Evolutionary conservation across 2,113 vertebrate genomes (phyloP).

Genomic region (Pongo pygmaeus): DNA sequence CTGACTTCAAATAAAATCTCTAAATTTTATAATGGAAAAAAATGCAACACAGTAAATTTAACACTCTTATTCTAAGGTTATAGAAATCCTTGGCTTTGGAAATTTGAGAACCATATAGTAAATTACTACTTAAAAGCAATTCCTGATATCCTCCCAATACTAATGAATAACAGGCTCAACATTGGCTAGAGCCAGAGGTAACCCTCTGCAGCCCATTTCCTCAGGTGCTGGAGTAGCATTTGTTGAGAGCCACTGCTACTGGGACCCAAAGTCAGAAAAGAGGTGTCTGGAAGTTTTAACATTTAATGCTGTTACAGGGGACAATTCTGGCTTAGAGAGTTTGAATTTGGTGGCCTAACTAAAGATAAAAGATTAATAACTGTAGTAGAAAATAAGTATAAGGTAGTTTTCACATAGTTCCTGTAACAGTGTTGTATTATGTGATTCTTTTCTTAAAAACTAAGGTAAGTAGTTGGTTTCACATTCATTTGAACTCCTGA

Average conservation of each 20-base stretch:
- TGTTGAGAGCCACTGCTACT: not conserved
- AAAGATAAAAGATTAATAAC: slow-evolving; percentile 7
- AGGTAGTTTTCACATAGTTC: not conserved
- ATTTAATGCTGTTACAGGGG: not conserved
- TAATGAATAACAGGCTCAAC: slow-evolving; percentile 25
- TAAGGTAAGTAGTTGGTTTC: slow-evolving; percentile 17
- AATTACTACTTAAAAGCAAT: slow-evolving; percentile 63
- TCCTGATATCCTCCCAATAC: slow-evolving; percentile 26
- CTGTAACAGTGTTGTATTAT: not conserved
- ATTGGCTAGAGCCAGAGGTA: not conserved
- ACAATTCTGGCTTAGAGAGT: not conserved
- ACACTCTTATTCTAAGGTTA: not conserved
- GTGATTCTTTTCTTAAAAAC: not conserved
- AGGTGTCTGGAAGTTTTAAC: not conserved
- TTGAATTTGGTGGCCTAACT: slow-evolving; percentile 10
- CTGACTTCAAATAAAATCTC: slow-evolving; percentile 37
- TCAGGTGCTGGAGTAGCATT: not conserved
- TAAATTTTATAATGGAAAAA: slow-evolving; percentile 36
- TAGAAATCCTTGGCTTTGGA: slow-evolving; percentile 53
- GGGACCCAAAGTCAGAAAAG: not conserved
- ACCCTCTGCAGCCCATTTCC: not conserved
- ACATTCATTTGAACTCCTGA: not conserved
- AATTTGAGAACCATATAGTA: slow-evolving; percentile 60
- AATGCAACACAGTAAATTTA: slow-evolving; percentile 4
- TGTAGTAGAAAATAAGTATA: not conserved